Evolutionary conservation across 2,797 vertebrate species (phyloP).

Genomic region (Sciurus carolinensis): DNA sequence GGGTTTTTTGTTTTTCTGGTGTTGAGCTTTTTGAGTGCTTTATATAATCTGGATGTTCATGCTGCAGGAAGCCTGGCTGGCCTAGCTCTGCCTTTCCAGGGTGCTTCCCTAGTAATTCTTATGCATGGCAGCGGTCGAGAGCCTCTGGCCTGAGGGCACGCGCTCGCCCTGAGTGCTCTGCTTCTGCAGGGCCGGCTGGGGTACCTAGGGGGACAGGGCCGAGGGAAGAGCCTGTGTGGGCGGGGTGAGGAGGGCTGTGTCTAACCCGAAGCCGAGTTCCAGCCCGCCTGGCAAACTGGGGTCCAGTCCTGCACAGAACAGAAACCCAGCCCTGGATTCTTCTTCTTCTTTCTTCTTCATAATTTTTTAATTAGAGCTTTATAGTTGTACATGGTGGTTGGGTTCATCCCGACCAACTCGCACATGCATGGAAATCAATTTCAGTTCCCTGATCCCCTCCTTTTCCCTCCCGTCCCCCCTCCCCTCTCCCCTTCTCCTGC

Average conservation of each 20-base stretch:
- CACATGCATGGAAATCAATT: too few species aligned
- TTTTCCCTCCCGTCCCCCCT: too few species aligned
- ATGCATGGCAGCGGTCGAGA: not conserved
- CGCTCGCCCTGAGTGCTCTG: not conserved
- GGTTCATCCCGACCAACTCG: too few species aligned
- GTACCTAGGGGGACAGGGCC: rapidly evolving
- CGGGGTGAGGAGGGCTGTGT: not conserved
- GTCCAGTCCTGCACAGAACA: not conserved
- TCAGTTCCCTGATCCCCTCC: too few species aligned
- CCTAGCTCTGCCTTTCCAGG: not conserved
- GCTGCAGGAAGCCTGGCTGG: too few species aligned
- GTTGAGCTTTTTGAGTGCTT: too few species aligned
- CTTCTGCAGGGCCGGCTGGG: not conserved
- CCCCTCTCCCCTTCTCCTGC: too few species aligned
- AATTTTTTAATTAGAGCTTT: too few species aligned
- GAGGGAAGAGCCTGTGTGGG: not conserved
- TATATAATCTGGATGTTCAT: too few species aligned
- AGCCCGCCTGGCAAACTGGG: not conserved
- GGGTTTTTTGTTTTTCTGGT: too few species aligned
- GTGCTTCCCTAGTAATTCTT: not conserved
- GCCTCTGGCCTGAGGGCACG: not conserved
- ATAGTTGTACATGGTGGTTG: too few species aligned
- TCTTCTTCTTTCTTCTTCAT: too few species aligned
- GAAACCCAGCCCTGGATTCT: not conserved
- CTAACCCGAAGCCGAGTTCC: not conserved